Base-by-base conservation (phyloP, 2,888 invertebrate species). In the Dysmachus trigonus region DNA sequence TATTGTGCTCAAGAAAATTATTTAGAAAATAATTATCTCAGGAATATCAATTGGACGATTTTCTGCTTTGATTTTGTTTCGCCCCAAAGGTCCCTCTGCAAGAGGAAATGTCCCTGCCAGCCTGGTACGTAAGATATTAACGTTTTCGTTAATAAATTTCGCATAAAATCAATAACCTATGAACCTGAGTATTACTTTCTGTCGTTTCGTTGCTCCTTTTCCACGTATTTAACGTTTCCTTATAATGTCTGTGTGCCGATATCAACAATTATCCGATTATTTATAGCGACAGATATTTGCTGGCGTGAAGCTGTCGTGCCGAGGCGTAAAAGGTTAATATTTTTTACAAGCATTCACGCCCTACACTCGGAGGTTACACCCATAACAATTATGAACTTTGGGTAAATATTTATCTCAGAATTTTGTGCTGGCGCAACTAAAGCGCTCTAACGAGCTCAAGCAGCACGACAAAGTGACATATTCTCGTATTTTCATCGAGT, bases 41-140 rank as follows among this genome's bases (percentile, higher is more conserved):
- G 18, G 0, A 27, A 27, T 22, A 27, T 2, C 10, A 62, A 62
- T 62, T 41, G 38, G 62, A 0, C 27, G 62, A 27, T 8, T 62
- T 62, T 27, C 27, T 1, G 3, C 8, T 62, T 22, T 62, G 18
- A 22, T 62, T 1, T 22, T 53, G n/a, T 62, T 27, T 7, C 62
- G 15, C n/a, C n/a, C 38, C 13, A 22, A 27, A 62, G 27, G 3
- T 22, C 62, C n/a, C n/a, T 22, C 5, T n/a, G 62, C 18, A 7
- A 10, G 22, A 18, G 2, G 7, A 18, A 62, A 76, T 22, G 22
- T 38, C 33, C 38, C 35, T 77, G 47, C 47, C 22, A 15, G 77
- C 47, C 47, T 77, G 77, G 41, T 77, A 77, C 77, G 77, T 77
- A 22, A 77, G 13, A 47, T 77, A 77, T 77, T 77, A 77, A 27